Conservation (phyloP, 1,140 invertebrate genomes). For the Neodiprion pinetum region DNA sequence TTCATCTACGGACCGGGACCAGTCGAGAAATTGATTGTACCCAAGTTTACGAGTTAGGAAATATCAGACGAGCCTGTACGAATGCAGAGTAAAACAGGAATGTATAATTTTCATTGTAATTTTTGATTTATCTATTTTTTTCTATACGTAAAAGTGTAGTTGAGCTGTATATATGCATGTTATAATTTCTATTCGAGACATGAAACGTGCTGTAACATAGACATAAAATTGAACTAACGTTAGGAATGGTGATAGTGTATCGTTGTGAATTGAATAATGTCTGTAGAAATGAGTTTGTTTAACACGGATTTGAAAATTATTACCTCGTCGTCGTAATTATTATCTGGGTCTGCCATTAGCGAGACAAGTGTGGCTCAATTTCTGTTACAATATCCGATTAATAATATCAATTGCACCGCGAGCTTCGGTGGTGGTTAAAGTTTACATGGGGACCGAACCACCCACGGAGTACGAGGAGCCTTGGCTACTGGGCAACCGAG, state of each 20-base stretch:
- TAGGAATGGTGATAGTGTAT: neutral
- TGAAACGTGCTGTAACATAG: neutral
- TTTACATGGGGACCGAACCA: conserved; percentile 5
- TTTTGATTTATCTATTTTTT: neutral
- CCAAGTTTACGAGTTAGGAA: neutral
- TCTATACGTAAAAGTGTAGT: too few species aligned
- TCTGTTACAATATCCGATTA: neutral
- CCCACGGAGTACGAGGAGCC: conserved; percentile 6
- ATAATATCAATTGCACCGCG: neutral
- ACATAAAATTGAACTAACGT: neutral
- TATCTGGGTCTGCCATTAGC: conserved; percentile 6
- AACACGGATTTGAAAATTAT: neutral
- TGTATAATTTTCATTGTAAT: neutral
- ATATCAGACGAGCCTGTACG: neutral
- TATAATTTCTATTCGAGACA: too few species aligned
- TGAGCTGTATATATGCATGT: too few species aligned
- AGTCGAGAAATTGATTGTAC: neutral
- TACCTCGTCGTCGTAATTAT: conserved; percentile 5
- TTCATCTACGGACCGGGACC: neutral
- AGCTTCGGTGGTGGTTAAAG: neutral
- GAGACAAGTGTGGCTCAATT: neutral
- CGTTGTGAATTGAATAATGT: conserved; percentile 2
- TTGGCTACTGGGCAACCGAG: conserved; percentile 6
- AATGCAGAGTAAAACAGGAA: neutral
- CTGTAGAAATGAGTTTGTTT: neutral